A percentile compares a stretch with the other conserved stretches of the same genome.
Conservation (phyloP, 2,888 invertebrate species). For the Flexamia atlantica region DNA sequence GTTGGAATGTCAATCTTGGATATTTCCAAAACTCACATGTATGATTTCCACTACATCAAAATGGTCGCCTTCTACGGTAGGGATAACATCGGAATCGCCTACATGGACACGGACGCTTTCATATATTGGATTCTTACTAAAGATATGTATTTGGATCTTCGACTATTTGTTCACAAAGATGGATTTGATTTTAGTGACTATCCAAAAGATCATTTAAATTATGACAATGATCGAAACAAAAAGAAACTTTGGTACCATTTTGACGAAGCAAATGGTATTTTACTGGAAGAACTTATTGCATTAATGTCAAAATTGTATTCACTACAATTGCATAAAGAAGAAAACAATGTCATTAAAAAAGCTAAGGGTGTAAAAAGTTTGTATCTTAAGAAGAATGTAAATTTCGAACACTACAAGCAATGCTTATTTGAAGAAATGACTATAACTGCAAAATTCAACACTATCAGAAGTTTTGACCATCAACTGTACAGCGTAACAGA, state of each 20-base stretch:
- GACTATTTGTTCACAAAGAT: constrained; percentile 29
- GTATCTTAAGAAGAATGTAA: constrained; percentile 6
- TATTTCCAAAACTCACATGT: constrained; percentile 61
- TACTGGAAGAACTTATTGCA: constrained; percentile 34
- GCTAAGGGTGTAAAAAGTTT: constrained; percentile 35
- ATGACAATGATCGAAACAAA: constrained; percentile 47
- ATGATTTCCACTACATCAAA: constrained; percentile 61
- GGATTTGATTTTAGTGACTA: constrained; percentile 60
- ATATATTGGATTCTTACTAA: constrained; percentile 59
- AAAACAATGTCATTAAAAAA: background rate
- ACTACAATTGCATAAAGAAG: background rate
- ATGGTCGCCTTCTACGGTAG: constrained; percentile 54
- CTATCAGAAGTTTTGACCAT: constrained; percentile 30
- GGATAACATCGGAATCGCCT: constrained; percentile 10
- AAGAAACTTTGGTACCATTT: constrained; percentile 59
- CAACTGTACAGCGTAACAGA: constrained; percentile 23
- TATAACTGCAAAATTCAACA: constrained; percentile 16
- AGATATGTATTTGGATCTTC: constrained; percentile 59
- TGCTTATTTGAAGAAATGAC: background rate
- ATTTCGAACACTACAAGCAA: constrained; percentile 32
- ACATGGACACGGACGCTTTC: constrained; percentile 54
- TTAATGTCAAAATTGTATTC: constrained; percentile 40
- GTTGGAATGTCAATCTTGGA: constrained; percentile 57
- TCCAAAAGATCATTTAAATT: constrained; percentile 35
- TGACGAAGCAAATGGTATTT: constrained; percentile 58